Conservation (phyloP, 2,113 vertebrate species). For the Peucedramus taeniatus region DNA sequence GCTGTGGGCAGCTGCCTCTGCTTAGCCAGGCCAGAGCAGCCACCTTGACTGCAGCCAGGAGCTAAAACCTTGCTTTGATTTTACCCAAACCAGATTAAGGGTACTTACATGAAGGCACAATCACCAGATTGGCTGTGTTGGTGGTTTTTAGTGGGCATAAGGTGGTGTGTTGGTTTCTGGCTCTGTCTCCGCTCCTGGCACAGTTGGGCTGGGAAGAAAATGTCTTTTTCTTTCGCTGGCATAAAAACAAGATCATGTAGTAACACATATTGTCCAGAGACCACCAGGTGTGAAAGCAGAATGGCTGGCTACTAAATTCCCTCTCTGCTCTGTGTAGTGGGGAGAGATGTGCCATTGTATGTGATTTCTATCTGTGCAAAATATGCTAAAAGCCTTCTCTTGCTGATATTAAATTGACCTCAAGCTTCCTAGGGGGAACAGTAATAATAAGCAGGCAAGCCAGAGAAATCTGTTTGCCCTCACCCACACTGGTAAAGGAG, state of each 20-base stretch:
- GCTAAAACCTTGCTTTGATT: background rate
- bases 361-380: background rate
- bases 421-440: background rate
- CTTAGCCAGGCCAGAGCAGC: background rate
- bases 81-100: background rate
- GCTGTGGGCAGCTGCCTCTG: background rate
- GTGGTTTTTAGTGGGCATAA: background rate
- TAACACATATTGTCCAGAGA: slow-evolving; percentile 7
- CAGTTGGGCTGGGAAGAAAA: slow-evolving; percentile 28
- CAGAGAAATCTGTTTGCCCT: background rate
- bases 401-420: slow-evolving; percentile 5
- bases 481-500: background rate
- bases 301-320: background rate
- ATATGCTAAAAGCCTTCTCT: background rate
- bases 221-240: background rate
- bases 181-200: background rate
- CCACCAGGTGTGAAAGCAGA: slow-evolving; percentile 23
- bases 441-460: background rate
- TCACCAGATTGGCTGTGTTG: background rate
- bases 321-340: background rate
- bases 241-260: background rate
- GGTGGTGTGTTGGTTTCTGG: background rate
- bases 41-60: background rate
- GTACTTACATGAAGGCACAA: background rate
- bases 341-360: background rate